These are phyloP conservation scores for Eulemur rubriventer DNA, from an alignment of 2,797 vertebrate species.

Conservation along the genomic window DNA sequence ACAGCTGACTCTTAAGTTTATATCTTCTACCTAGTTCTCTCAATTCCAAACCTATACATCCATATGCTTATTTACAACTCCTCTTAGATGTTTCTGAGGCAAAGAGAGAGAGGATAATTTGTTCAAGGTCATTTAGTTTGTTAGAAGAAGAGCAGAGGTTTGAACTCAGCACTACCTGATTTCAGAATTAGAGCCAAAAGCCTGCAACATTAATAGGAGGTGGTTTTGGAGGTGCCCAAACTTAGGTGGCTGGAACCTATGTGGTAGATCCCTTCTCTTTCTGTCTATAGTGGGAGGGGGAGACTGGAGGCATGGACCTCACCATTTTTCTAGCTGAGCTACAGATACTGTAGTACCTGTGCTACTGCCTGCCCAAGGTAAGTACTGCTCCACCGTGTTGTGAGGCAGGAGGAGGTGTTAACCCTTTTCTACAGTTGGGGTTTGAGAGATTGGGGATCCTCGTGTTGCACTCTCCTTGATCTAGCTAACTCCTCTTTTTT, in stretches of 20 bases:
- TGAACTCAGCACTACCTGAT: not conserved
- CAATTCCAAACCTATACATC: not conserved
- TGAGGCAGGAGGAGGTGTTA: not conserved
- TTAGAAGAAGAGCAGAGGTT: slow-evolving; percentile 14
- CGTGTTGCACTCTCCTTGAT: not conserved
- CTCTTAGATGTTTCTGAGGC: slow-evolving; percentile 7
- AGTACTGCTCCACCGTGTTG: not conserved
- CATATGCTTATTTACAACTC: not conserved
- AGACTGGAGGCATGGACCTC: not conserved
- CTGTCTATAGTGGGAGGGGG: not conserved
- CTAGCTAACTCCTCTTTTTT: not conserved
- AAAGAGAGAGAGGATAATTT: not conserved
- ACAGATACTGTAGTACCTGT: not conserved
- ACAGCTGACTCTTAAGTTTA: not conserved
- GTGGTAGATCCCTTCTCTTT: not conserved
- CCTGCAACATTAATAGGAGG: not conserved
- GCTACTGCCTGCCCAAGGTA: not conserved
- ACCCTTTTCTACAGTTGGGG: not conserved
- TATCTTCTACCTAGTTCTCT: slow-evolving; percentile 39
- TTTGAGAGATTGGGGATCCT: not conserved
- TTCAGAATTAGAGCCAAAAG: slow-evolving; percentile 21
- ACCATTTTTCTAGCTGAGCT: not conserved
- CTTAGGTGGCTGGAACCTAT: not conserved
- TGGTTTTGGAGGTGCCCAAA: not conserved
- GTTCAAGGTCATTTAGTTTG: not conserved